Evolutionary conservation across 2,797 vertebrate species (phyloP).

Genomic region (Eleutherodactylus coqui): DNA sequence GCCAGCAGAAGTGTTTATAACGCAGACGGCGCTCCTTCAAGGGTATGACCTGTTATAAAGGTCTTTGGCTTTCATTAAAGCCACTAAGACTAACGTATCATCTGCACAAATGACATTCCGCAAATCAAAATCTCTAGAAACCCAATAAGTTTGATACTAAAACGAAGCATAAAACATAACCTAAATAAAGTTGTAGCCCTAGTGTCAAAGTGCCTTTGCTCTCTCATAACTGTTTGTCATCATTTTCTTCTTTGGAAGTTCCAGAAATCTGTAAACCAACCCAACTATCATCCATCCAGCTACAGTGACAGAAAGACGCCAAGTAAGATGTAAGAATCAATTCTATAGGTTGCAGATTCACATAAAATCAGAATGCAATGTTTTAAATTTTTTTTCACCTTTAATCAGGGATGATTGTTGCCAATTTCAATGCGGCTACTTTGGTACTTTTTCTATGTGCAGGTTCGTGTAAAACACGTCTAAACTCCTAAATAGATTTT

Average conservation of each 20-base stretch:
- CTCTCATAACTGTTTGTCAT: background rate
- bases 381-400: too few relatives aligned
- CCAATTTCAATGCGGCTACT: too few relatives aligned
- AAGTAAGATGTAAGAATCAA: too few relatives aligned
- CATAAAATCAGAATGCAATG: too few relatives aligned
- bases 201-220: background rate
- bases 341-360: too few relatives aligned
- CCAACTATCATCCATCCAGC: background rate
- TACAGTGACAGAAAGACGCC: too few relatives aligned
- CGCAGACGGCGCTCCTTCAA: background rate
- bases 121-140: background rate
- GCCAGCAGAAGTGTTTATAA: background rate
- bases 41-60: background rate
- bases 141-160: background rate
- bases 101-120: background rate
- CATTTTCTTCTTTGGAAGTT: too few relatives aligned
- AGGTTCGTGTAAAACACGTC: too few relatives aligned
- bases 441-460: too few relatives aligned
- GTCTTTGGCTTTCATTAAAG: slow-evolving; percentile 8
- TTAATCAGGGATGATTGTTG: too few relatives aligned
- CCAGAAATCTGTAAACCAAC: background rate
- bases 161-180: background rate
- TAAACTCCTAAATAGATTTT: too few relatives aligned
- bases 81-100: background rate
- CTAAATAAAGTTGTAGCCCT: background rate